Percentiles rank a stretch among this genome's conserved stretches.
phyloP scores from a whole-genome alignment of 2,797 vertebrate species.

The Percopsis omiscomaycus region DNA sequence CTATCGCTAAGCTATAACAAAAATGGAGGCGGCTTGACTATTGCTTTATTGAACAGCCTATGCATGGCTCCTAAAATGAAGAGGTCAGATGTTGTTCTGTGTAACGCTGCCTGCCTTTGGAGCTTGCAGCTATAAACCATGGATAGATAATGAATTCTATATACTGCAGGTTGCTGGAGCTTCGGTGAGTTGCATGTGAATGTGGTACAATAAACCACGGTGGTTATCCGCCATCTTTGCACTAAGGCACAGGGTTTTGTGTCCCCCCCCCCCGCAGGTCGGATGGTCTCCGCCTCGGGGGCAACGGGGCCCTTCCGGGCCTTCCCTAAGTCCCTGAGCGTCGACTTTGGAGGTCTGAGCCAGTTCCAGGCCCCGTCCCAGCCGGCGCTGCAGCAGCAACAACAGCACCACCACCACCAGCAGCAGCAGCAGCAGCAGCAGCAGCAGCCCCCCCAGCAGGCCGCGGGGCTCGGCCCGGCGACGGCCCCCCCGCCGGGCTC shows the following conservation, averaged over 20 bases:
- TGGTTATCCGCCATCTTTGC: background rate
- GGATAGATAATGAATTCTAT: too few relatives aligned
- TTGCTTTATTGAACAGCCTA: background rate
- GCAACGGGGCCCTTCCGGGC: conserved; percentile 76
- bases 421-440: conserved; percentile 24
- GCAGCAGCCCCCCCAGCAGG: background rate
- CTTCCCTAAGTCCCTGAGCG: conserved; percentile 81
- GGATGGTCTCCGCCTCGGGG: conserved; percentile 71
- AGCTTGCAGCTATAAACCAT: too few relatives aligned
- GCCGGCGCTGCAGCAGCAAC: conserved; percentile 34
- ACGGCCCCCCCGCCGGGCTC: conserved; percentile 18
- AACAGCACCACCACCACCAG: conserved; percentile 15
- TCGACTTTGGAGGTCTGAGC: conserved; percentile 78
- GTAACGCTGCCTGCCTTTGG: too few relatives aligned
- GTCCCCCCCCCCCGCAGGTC: conserved; percentile 60
- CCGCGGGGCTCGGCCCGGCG: conserved; percentile 27
- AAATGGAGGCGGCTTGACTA: background rate
- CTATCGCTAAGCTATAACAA: conserved; percentile 4
- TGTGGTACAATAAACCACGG: background rate
- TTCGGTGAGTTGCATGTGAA: too few relatives aligned
- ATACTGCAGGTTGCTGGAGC: too few relatives aligned
- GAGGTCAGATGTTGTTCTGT: background rate
- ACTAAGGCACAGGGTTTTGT: background rate
- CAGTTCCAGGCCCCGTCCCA: conserved; percentile 50
- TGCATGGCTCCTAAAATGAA: background rate